These are phyloP conservation scores for Camelus dromedarius DNA, from an alignment of 2,113 vertebrate genomes.

Conservation along the genomic window DNA sequence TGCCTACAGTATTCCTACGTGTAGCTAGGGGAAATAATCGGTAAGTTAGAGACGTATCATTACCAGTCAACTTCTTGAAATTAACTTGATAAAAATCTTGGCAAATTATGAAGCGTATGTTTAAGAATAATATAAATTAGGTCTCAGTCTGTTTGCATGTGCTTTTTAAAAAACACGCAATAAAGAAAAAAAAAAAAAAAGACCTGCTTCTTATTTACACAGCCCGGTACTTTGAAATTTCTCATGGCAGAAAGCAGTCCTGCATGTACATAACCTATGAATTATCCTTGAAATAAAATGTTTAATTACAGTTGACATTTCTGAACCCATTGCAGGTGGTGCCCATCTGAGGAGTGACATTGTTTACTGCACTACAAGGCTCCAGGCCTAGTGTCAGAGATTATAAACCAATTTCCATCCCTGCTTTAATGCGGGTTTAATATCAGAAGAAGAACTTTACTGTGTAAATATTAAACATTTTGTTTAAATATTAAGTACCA, in stretches of 20 bases:
- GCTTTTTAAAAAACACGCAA: conserved; percentile 58
- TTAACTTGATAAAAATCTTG: conserved; percentile 58
- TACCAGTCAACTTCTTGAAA: conserved; percentile 57
- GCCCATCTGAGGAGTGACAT: conserved; percentile 81
- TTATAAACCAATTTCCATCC: conserved; percentile 81
- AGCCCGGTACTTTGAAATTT: conserved; percentile 68
- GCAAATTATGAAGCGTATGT: conserved; percentile 64
- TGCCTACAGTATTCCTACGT: background rate
- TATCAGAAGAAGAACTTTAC: conserved; percentile 84
- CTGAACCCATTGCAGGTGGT: conserved; percentile 79
- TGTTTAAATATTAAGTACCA: conserved; percentile 84
- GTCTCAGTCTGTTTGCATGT: conserved; percentile 51
- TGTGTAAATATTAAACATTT: conserved; percentile 85
- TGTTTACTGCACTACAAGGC: conserved; percentile 81
- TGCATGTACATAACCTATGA: conserved; percentile 80
- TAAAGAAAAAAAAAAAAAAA: conserved; percentile 55
- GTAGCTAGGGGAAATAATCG: conserved; percentile 1
- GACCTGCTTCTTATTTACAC: conserved; percentile 76
- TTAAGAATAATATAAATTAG: conserved; percentile 76
- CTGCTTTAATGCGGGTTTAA: conserved; percentile 78
- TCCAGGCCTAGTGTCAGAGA: conserved; percentile 78
- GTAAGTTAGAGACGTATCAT: conserved; percentile 18
- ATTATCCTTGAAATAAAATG: conserved; percentile 84
- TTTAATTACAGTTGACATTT: conserved; percentile 84
- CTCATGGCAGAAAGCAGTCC: conserved; percentile 73